Evolutionary conservation across 1,140 invertebrate species (phyloP).

Genomic region (Cyphomyrmex costatus): DNA sequence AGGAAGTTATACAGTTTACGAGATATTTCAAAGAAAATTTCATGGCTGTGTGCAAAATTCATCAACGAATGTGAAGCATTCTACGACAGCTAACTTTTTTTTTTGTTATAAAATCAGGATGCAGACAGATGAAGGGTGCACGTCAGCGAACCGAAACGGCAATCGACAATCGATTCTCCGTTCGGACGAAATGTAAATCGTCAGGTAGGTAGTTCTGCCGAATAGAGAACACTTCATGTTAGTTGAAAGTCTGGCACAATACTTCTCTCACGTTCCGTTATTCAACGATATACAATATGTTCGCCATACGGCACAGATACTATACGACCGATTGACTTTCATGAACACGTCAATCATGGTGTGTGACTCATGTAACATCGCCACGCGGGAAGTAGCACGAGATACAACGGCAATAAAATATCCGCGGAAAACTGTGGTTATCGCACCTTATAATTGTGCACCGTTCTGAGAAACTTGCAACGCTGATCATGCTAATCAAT

Average conservation of each 20-base stretch:
- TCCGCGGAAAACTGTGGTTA: constrained; percentile 6
- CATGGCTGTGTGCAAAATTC: neutral
- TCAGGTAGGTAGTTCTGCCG: neutral
- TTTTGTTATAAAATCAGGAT: constrained; percentile 44
- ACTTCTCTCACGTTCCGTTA: constrained; percentile 47
- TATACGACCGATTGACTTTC: constrained; percentile 55
- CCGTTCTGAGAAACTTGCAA: constrained; percentile 19
- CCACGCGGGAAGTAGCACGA: neutral
- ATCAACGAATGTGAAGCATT: constrained; percentile 25
- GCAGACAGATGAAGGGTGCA: constrained; percentile 29
- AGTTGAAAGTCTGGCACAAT: constrained; percentile 46
- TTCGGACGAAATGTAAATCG: constrained; percentile 55
- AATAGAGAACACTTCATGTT: constrained; percentile 40
- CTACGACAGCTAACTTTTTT: constrained; percentile 8
- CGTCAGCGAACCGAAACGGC: constrained; percentile 53
- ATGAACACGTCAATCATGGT: constrained; percentile 58
- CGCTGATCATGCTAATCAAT: constrained; percentile 27
- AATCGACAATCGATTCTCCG: constrained; percentile 61
- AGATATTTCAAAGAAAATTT: constrained; percentile 23
- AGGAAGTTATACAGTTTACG: constrained; percentile 18
- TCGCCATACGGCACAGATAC: constrained; percentile 32
- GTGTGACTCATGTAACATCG: constrained; percentile 48
- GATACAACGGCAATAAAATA: constrained; percentile 35
- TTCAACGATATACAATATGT: constrained; percentile 55
- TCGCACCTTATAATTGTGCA: constrained; percentile 27